Evolutionary conservation across 2,888 invertebrate genomes (phyloP).

Genomic region (Sinotaia quadrata): DNA sequence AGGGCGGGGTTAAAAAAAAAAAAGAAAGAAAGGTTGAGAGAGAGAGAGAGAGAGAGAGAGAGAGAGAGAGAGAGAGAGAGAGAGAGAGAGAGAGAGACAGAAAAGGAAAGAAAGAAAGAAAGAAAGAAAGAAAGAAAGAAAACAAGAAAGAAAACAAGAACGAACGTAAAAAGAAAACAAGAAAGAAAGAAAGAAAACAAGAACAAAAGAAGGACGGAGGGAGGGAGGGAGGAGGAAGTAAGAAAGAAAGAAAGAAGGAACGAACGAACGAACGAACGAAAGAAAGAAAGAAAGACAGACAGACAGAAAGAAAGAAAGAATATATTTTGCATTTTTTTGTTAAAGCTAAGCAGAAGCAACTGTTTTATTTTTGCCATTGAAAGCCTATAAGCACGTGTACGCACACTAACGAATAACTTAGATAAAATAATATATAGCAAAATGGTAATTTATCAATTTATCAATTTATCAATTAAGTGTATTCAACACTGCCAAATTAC

Average conservation of each 20-base stretch:
- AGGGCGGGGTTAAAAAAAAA: background rate
- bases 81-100: background rate
- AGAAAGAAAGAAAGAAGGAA: background rate
- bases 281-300: no score
- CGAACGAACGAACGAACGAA: no score
- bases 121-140: background rate
- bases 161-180: background rate
- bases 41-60: background rate
- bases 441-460: no score
- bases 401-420: no score
- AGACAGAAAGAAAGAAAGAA: no score
- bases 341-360: background rate
- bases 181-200: background rate
- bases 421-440: no score
- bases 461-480: no score
- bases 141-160: background rate
- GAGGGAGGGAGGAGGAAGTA: no score
- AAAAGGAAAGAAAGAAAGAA: background rate
- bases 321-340: background rate
- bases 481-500: no score
- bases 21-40: no score
- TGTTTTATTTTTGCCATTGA: background rate
- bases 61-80: background rate
- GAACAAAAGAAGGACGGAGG: background rate
- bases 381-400: no score